Evolutionary conservation across 2,113 vertebrate species (phyloP), one percentile per base, ranked within the genome.

Genomic region (Drymodes brunneopygia): DNA sequence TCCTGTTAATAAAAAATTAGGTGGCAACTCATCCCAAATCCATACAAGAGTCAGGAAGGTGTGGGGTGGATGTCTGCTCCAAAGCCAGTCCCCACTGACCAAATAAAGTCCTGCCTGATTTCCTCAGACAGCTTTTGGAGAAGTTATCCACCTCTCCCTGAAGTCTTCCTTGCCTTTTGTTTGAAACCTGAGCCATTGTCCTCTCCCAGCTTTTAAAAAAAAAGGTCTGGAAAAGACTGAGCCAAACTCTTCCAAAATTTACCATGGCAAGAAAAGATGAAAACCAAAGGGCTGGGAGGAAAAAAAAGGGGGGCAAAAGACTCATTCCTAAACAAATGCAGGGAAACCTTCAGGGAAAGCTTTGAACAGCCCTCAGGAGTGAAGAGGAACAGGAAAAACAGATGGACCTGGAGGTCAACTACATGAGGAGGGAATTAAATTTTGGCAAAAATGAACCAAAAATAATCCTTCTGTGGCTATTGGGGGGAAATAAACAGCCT

Each of bases 11-110:
- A 64, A 54, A 88, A 87, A 33, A 42, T 16, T 1, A 44, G 10
- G 29, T 15, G 36, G 24, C 6, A 57, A 10, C 11, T 69, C 58
- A n/a, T 77, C 6, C 12, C 31, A 61, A 15, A 4, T 9, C 36
- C 15, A 4, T 3, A 4, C 9, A 48, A 44, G 10, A 2, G 3
- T 36, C 2, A 0, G 31, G 19, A n/a, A 81, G 9, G 16, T 3
- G 9, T 45, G 42, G 56, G 38, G 10, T 45, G 45, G 8, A 29
- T 36, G 10, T 28, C 13, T 44, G 7, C 25, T 31, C 12, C 51
- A 74, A 44, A 78, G 24, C 3, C n/a, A 18, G 4, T 35, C 12
- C 24, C 14, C 36, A 29, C 3, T 16, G n/a, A 48, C 16, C 42
- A 50, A 53, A 19, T 8, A 66, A 78, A 87, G 15, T 36, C 44